phyloP scores from a whole-genome alignment of 2,888 invertebrate species.

The Choreutis nemorana region DNA sequence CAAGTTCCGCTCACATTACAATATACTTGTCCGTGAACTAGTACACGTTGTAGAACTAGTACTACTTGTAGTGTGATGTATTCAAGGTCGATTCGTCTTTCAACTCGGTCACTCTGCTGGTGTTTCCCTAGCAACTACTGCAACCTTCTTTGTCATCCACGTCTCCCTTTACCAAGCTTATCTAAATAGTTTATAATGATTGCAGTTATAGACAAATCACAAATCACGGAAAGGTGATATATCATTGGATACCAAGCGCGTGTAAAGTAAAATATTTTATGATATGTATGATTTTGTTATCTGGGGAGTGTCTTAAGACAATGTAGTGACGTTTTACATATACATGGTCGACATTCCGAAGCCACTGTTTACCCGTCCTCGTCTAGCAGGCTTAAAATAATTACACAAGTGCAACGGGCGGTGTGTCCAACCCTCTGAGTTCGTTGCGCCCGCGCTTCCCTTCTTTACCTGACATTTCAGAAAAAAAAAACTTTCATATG shows the following conservation, averaged over 20 bases:
- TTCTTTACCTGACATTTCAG: constrained; percentile 21
- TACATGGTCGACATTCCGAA: constrained; percentile 45
- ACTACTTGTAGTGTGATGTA: too few relatives aligned
- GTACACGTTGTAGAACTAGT: too few relatives aligned
- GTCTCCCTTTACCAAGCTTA: too few relatives aligned
- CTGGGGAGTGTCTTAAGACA: not conserved
- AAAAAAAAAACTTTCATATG: constrained; percentile 5
- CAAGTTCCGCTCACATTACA: too few relatives aligned
- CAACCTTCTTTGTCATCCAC: too few relatives aligned
- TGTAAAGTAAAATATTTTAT: not conserved
- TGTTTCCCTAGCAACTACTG: too few relatives aligned
- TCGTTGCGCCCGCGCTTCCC: constrained; percentile 27
- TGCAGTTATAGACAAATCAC: too few relatives aligned
- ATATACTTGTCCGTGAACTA: too few relatives aligned
- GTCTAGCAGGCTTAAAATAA: constrained; percentile 57
- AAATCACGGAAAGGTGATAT: too few relatives aligned
- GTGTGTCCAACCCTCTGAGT: constrained; percentile 30
- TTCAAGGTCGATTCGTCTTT: too few relatives aligned
- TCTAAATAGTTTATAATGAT: constrained; percentile 25
- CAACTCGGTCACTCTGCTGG: too few relatives aligned
- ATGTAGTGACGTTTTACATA: constrained; percentile 8
- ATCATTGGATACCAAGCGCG: not conserved
- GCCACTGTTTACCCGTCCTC: constrained; percentile 40
- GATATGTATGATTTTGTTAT: not conserved
- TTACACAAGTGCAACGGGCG: constrained; percentile 50